Base-by-base conservation (phyloP, 2,113 vertebrate genomes). In the Syngnathus scovelli region DNA sequence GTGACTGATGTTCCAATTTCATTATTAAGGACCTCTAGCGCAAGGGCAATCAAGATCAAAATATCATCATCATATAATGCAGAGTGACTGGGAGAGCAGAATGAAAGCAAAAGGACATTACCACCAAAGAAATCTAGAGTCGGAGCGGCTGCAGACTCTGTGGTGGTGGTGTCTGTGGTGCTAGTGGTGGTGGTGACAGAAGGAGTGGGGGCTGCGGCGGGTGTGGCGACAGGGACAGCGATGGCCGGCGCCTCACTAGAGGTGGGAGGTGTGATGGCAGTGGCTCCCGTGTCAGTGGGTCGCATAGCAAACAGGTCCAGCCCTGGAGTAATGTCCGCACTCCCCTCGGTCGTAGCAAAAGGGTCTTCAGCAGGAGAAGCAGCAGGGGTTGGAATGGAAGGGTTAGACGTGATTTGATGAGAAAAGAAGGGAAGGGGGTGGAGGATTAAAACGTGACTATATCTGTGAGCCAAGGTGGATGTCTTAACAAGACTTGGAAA, bases 271-370 rank as follows among this genome's bases (percentile, higher is more conserved):
- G 90, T 88, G 85, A 91, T 83, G 89, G 91, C 88, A 4, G 78
- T 10, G 91, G 89, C 92, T 87, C 89, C 92, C 83, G 89, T 92
- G 87, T 95, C 93, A 44, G 93, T 77, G 81, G 95, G 94, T 93
- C 93, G 97, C 97, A 99, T 98, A 83, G 97, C 96, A 91, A 99
- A 99, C 87, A 99, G 95, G 92, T 99, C 97, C 92, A 99, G 89
- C 93, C 93, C 96, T 62, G 94, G 93, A 79, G 95, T 93, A 90
- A 95, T 92, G 85, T 94, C 94, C 80, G 91, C 92, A 78, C 94
- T 98, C 88, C 97, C 97, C 91, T 98, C 96, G 5, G 97, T 96
- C 4, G 97, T 93, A 84, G 97, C 95, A 88, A 98, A 98, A 85
- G 97, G 97, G 94, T 99, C 96, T 99, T 98, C 87, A 88, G 71